Evolutionary conservation across 2,888 invertebrate species (phyloP).

Genomic region (Barypeithes pellucidus): DNA sequence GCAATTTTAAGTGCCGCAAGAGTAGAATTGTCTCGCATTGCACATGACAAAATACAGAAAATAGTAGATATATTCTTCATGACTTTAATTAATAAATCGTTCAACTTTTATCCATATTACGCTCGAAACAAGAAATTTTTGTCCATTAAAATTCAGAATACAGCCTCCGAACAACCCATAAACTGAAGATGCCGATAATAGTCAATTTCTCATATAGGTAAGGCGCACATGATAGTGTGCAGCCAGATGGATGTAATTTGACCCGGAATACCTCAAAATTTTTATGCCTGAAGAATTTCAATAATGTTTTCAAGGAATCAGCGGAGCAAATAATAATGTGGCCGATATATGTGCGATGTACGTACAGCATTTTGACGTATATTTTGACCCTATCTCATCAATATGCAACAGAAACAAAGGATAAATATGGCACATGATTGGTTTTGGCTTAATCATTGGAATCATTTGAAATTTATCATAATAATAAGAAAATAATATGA

Average conservation of each 20-base stretch:
- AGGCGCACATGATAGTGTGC: conserved; percentile 20
- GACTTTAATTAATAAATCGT: background rate
- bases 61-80: no score
- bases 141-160: conserved; percentile 14
- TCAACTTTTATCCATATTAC: conserved; percentile 2
- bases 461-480: no score
- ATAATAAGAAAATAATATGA: no score
- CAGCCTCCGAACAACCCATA: conserved; percentile 10
- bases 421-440: no score
- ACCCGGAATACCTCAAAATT: conserved; percentile 17
- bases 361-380: no score
- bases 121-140: background rate
- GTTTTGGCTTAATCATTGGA: no score
- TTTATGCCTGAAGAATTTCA: conserved; percentile 17
- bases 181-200: conserved; percentile 25
- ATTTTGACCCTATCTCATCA: no score
- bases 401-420: no score
- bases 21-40: no score
- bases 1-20: no score
- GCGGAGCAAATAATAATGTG: background rate
- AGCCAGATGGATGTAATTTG: conserved; percentile 21
- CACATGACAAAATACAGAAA: no score
- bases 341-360: background rate
- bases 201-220: conserved; percentile 29
- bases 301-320: conserved; percentile 5